Evolutionary conservation across 2,797 vertebrate species (phyloP), one percentile per base, ranked within the genome.

Genomic region (Acanthiza pusilla): DNA sequence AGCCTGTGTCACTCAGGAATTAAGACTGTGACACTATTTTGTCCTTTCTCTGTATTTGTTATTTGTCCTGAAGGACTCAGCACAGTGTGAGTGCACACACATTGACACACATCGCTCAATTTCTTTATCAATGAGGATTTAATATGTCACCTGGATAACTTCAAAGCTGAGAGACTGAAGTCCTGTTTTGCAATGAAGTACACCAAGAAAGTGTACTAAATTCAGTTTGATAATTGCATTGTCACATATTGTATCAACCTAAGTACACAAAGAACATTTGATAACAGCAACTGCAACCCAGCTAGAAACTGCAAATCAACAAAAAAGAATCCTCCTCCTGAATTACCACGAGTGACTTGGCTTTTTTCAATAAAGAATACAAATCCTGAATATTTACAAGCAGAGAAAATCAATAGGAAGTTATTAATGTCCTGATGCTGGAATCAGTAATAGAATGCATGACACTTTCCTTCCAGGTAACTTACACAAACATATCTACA

Each of bases 271-370:
- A 57, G 18, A 88, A 42, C 2, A 1, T 70, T 67, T 53, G 32
- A 76, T 14, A 91, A 40, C 1, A 71, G 14, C 50, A 91, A 86
- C 15, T 2, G 4, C 26, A 67, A 75, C 22, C 29, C 29, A 89
- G 40, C 15, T 42, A 67, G n/a, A 73, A 93, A 48, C 3, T 40
- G 30, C 20, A 72, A 83, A 81, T 36, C 21, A 88, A 51, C 5
- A 34, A 77, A 88, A 85, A 76, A 38, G 5, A 79, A 42, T 4
- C 6, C 20, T 50, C 14, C 7, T 19, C 8, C 11, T 2, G 14
- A 68, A 76, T 18, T 84, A 86, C 36, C 22, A 78, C 0, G 0
- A 81, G 11, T 2, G 30, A 72, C 12, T 43, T 47, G 1, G 3
- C 5, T 36, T 70, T 80, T 72, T 68, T 30, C 43, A 81, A 4